phyloP scores from a whole-genome alignment of 1,140 invertebrate species.

The Leptopilina boulardi region DNA sequence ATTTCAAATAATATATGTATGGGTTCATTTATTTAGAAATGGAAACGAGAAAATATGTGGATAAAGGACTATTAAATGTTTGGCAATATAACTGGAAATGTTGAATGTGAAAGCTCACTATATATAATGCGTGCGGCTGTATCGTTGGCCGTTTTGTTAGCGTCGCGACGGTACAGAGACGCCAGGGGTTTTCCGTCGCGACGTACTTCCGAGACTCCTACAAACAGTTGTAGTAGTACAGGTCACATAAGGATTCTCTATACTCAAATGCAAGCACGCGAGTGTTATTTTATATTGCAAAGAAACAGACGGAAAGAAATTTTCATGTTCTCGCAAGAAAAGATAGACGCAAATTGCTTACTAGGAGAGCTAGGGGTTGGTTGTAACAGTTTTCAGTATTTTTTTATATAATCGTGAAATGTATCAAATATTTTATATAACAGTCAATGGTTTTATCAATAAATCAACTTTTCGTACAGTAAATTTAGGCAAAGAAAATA shows the following conservation, averaged over 20 bases:
- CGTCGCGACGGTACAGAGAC: slow-evolving; percentile 61
- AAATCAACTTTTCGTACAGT: too few species aligned
- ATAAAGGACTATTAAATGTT: slow-evolving; percentile 42
- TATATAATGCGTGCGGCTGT: slow-evolving; percentile 50
- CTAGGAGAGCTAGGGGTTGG: too few species aligned
- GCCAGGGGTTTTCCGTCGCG: slow-evolving; percentile 63
- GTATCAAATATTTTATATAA: too few species aligned
- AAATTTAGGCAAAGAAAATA: too few species aligned
- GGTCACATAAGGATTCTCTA: slow-evolving; percentile 7
- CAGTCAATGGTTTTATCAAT: too few species aligned
- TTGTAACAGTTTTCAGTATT: too few species aligned
- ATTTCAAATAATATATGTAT: neutral
- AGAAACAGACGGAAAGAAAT: slow-evolving; percentile 10
- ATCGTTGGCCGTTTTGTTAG: slow-evolving; percentile 60
- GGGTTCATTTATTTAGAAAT: neutral
- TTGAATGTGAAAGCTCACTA: slow-evolving; percentile 49
- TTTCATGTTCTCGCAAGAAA: neutral
- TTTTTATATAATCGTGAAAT: too few species aligned
- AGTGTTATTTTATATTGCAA: neutral
- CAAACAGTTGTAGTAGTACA: neutral
- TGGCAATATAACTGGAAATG: slow-evolving; percentile 43
- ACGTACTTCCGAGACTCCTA: slow-evolving; percentile 61
- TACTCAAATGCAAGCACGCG: neutral
- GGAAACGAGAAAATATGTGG: neutral
- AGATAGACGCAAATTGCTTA: neutral